Percentiles rank a stretch among this genome's conserved stretches.
phyloP scores from a whole-genome alignment of 2,113 vertebrate genomes.

The Coptodon rendalli region DNA sequence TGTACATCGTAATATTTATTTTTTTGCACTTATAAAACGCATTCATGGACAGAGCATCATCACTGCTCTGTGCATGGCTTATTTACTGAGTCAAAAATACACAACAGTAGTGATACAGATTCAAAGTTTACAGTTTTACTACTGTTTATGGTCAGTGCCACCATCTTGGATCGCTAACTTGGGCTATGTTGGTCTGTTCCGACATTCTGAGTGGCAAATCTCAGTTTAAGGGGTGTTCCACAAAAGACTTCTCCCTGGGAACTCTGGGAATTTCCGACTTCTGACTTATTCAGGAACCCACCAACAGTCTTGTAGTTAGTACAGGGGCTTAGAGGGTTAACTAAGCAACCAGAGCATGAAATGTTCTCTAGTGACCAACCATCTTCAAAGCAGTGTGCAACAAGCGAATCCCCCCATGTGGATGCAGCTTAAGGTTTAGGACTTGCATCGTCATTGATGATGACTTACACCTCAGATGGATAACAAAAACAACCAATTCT shows the following conservation, averaged over 20 bases:
- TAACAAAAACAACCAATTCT: background rate
- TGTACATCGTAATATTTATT: accelerated
- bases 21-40: background rate
- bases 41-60: background rate
- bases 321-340: background rate
- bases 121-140: background rate
- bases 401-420: background rate
- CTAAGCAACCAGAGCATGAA: background rate
- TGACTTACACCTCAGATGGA: background rate
- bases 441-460: background rate
- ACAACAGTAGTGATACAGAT: background rate
- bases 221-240: background rate
- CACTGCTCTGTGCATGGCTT: background rate
- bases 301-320: background rate
- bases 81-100: background rate
- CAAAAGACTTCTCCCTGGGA: background rate
- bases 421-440: background rate
- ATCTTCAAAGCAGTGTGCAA: background rate
- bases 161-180: background rate
- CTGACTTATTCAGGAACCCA: background rate
- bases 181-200: background rate
- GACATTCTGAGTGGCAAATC: background rate
- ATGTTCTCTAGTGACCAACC: background rate
- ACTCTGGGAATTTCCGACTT: background rate
- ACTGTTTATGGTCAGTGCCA: background rate